phyloP scores from a whole-genome alignment of 2,888 invertebrate genomes.

The Acrobasis suavella region DNA sequence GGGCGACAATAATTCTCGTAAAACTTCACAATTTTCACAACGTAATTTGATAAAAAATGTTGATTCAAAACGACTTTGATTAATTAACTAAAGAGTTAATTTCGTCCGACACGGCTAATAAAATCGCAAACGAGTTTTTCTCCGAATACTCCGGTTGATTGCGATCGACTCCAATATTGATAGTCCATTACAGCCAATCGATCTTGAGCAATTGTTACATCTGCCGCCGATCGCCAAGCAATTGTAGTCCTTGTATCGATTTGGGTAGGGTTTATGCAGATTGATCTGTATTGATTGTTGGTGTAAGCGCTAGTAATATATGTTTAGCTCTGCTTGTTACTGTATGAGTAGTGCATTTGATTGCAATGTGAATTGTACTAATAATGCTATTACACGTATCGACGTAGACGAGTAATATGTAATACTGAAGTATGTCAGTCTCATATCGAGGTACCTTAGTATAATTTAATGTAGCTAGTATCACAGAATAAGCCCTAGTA shows the following conservation, averaged over 20 bases:
- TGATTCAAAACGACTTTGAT: slow-evolving; percentile 10
- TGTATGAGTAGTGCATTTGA: neutral
- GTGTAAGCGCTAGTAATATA: neutral
- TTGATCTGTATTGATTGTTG: neutral
- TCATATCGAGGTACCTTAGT: too few relatives aligned
- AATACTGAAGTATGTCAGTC: too few relatives aligned
- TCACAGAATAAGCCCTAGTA: too few relatives aligned
- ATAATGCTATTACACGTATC: too few relatives aligned
- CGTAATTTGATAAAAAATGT: slow-evolving; percentile 6
- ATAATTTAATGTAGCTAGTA: too few relatives aligned
- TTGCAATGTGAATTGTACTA: neutral
- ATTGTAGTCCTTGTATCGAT: neutral
- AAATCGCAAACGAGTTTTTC: neutral
- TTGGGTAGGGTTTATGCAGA: neutral
- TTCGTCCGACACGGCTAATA: slow-evolving; percentile 8
- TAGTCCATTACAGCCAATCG: neutral
- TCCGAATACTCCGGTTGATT: neutral
- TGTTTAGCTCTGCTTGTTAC: neutral
- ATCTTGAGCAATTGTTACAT: neutral
- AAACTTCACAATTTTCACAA: neutral
- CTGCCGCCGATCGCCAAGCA: slow-evolving; percentile 2
- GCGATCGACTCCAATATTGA: neutral
- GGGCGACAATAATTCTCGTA: neutral
- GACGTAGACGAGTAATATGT: too few relatives aligned
- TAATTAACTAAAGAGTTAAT: slow-evolving; percentile 4